A percentile compares a stretch with the other conserved stretches of the same genome.
phyloP scores from a whole-genome alignment of 2,797 vertebrate genomes.

The Sebastes hubbsi region DNA sequence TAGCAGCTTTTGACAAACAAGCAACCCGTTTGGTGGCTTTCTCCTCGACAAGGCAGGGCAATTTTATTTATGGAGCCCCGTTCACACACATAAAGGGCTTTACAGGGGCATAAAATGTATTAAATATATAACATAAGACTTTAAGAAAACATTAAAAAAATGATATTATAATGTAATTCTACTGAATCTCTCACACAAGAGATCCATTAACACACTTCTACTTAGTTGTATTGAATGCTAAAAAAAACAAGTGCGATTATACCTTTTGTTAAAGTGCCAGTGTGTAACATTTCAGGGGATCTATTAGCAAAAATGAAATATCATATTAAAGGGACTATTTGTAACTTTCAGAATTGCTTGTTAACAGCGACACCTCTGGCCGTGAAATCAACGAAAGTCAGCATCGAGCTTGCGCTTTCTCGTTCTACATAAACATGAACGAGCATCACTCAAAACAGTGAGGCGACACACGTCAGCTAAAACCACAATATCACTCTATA shows the following conservation, averaged over 20 bases:
- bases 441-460: too few relatives aligned
- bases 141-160: not conserved
- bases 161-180: not conserved
- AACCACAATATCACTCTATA: too few relatives aligned
- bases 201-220: not conserved
- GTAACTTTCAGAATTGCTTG: too few relatives aligned
- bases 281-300: too few relatives aligned
- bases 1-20: not conserved
- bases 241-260: not conserved
- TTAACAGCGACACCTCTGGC: too few relatives aligned
- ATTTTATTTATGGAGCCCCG: not conserved
- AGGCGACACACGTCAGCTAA: too few relatives aligned
- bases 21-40: not conserved
- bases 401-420: accelerated
- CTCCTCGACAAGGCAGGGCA: not conserved
- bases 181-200: not conserved
- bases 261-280: not conserved
- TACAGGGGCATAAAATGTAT: not conserved
- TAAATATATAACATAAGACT: not conserved
- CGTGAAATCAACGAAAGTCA: too few relatives aligned
- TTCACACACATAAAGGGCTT: not conserved
- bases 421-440: too few relatives aligned
- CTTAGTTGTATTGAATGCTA: not conserved
- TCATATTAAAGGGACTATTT: too few relatives aligned
- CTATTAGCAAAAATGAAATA: too few relatives aligned